These are phyloP conservation scores for Hipparchia semele DNA, from an alignment of 2,888 invertebrate genomes.

Conservation along the genomic window DNA sequence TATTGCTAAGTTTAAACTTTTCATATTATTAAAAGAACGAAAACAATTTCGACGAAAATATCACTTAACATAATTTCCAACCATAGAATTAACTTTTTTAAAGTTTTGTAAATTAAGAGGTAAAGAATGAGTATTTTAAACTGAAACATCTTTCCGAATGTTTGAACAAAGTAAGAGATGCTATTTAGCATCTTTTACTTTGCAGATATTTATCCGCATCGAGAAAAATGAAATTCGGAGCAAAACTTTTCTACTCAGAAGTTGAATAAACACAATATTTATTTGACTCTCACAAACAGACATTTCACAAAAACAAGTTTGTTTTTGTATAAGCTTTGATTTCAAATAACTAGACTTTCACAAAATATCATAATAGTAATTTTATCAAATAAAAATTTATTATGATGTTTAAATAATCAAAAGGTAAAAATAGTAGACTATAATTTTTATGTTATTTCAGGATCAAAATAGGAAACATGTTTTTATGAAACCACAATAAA, in stretches of 20 bases:
- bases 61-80: background rate
- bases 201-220: background rate
- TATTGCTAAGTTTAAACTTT: background rate
- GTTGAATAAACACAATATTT: slow-evolving; percentile 24
- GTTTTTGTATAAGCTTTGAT: background rate
- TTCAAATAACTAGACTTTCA: background rate
- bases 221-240: slow-evolving; percentile 6
- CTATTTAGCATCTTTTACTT: background rate
- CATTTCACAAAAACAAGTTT: background rate
- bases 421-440: too few species aligned
- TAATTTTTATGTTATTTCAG: too few species aligned
- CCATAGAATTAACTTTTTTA: background rate
- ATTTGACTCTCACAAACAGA: slow-evolving; percentile 16
- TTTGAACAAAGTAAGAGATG: slow-evolving; percentile 3
- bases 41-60: background rate
- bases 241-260: slow-evolving; percentile 5
- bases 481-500: background rate
- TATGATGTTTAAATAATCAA: too few species aligned
- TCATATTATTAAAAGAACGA: background rate
- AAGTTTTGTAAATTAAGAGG: background rate
- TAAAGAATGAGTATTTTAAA: slow-evolving; percentile 2
- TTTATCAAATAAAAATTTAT: background rate
- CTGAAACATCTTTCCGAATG: slow-evolving; percentile 6
- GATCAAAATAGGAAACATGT: background rate
- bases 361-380: background rate